Percentiles rank a stretch among this genome's conserved stretches.
These are phyloP conservation scores for Antechinus flavipes DNA, from an alignment of 2,113 vertebrate species.

Conservation along the genomic window DNA sequence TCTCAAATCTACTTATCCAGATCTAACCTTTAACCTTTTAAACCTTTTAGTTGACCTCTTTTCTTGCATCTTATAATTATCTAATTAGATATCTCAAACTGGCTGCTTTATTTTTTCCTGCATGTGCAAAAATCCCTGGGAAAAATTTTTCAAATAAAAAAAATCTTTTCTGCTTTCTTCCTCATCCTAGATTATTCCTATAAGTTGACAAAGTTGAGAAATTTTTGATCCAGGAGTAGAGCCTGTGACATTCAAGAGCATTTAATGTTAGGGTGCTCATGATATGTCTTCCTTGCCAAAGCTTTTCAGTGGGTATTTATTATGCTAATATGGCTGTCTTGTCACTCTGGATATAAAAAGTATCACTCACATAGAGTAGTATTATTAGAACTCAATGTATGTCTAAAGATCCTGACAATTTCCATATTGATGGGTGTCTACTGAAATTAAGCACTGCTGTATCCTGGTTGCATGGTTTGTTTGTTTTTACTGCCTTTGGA, in stretches of 20 bases:
- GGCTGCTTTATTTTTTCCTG: not conserved
- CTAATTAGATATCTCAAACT: not conserved
- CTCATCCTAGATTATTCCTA: not conserved
- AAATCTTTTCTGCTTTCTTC: not conserved
- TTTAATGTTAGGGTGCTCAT: not conserved
- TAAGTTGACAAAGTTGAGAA: not conserved
- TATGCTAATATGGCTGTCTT: not conserved
- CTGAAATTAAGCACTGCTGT: too few species aligned
- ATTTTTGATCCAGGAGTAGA: not conserved
- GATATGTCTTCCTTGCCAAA: not conserved
- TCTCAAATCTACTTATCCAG: not conserved
- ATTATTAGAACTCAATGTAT: not conserved
- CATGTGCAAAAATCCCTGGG: not conserved
- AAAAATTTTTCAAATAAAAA: not conserved
- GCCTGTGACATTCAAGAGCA: not conserved
- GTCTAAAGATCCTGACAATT: not conserved
- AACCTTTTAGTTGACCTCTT: not conserved
- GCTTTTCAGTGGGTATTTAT: not conserved
- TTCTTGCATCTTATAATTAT: not conserved
- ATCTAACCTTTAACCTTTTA: not conserved
- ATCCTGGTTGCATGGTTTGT: too few species aligned
- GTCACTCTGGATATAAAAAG: not conserved
- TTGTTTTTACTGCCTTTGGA: not conserved
- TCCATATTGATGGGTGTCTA: not conserved
- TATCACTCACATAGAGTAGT: not conserved